These are phyloP conservation scores for Danionella cerebrum DNA, from an alignment of 2,113 vertebrate genomes.

Conservation along the genomic window DNA sequence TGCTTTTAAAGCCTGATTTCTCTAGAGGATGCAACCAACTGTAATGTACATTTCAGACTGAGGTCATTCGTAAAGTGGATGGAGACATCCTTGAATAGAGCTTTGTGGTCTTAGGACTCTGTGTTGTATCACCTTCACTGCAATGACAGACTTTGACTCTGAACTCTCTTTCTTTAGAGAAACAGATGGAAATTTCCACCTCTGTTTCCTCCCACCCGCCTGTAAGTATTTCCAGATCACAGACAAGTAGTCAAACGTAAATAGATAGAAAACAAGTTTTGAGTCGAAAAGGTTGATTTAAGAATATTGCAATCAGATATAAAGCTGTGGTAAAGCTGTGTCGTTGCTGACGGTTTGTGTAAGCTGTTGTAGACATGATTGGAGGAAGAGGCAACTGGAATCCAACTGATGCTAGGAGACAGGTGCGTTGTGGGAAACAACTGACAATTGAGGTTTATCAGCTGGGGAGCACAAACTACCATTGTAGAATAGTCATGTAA, in stretches of 20 bases:
- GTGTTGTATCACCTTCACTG: constrained; percentile 15
- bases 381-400: constrained; percentile 38
- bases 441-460: constrained; percentile 64
- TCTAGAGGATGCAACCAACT: background rate
- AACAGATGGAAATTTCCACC: constrained; percentile 9
- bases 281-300: background rate
- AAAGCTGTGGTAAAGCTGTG: background rate
- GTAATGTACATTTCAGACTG: background rate
- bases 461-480: constrained; percentile 43
- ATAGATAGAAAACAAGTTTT: no score
- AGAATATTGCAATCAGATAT: background rate
- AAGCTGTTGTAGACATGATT: background rate
- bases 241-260: no score
- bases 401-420: constrained; percentile 35
- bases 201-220: background rate
- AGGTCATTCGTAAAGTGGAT: background rate
- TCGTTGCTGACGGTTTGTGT: background rate
- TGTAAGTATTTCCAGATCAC: background rate
- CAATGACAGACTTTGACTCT: constrained; percentile 14
- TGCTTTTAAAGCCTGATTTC: background rate
- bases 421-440: constrained; percentile 32
- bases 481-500: constrained; percentile 47
- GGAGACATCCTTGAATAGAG: constrained; percentile 5
- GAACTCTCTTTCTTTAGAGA: background rate
- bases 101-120: background rate